These are phyloP conservation scores for Amyelois transitella DNA, from an alignment of 1,140 invertebrate species.

Conservation along the genomic window DNA sequence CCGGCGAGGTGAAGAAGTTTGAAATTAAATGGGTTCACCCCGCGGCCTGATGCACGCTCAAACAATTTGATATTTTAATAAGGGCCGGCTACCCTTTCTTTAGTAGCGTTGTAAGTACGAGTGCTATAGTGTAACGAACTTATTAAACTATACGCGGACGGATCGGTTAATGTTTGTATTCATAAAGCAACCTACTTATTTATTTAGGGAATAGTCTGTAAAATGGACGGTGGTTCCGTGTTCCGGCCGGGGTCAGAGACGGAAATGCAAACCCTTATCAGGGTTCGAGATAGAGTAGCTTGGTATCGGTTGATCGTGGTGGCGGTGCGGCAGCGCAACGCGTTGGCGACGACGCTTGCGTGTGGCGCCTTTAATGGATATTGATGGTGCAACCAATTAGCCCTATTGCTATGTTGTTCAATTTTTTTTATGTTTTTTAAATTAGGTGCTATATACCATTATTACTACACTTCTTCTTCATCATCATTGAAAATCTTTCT, in stretches of 20 bases:
- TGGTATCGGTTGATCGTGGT: constrained; percentile 37
- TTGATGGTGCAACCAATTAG: constrained; percentile 69
- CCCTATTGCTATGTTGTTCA: constrained; percentile 41
- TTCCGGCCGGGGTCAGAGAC: constrained; percentile 11
- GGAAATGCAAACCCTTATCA: constrained; percentile 54
- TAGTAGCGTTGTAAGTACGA: constrained; percentile 2
- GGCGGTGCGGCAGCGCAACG: constrained; percentile 25
- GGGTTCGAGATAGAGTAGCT: constrained; percentile 31
- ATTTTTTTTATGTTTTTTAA: too few relatives aligned
- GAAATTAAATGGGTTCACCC: constrained; percentile 55
- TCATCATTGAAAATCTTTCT: too few relatives aligned
- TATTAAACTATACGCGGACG: constrained; percentile 3
- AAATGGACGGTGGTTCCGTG: background rate
- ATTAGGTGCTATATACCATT: too few relatives aligned
- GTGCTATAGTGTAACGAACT: constrained; percentile 16
- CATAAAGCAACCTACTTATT: background rate
- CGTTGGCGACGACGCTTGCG: constrained; percentile 37
- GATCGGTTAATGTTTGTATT: background rate
- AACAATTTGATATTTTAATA: constrained; percentile 57
- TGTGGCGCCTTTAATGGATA: constrained; percentile 71
- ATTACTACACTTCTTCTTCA: too few relatives aligned
- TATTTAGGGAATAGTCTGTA: background rate
- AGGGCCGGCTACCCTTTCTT: constrained; percentile 31
- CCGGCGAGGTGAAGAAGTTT: constrained; percentile 62
- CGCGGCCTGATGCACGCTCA: constrained; percentile 49